Evolutionary conservation across 2,113 vertebrate genomes (phyloP).

Genomic region (Pyxicephalus adspersus): DNA sequence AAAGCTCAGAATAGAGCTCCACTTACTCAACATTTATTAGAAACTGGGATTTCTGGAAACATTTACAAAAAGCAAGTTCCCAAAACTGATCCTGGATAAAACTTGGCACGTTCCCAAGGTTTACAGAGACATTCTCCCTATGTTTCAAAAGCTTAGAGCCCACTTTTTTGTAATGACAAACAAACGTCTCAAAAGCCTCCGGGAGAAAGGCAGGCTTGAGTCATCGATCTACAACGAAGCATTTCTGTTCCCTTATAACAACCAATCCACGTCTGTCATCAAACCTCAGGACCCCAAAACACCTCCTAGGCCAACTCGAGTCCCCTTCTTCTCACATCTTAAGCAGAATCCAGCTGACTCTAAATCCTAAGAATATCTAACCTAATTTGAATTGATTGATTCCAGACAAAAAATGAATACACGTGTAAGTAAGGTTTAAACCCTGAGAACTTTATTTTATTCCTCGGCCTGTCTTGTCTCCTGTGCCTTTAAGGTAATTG

Average conservation of each 20-base stretch:
- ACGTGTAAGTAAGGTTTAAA: background rate
- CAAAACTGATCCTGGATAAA: constrained; percentile 52
- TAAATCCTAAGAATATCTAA: background rate
- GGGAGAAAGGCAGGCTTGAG: background rate
- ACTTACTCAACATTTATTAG: constrained; percentile 26
- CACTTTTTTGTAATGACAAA: constrained; percentile 41
- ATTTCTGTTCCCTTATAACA: background rate
- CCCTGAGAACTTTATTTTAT: constrained; percentile 2
- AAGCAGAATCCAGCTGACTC: constrained; percentile 11
- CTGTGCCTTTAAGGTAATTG: background rate
- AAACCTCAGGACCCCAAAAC: constrained; percentile 1
- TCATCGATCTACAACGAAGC: constrained; percentile 10
- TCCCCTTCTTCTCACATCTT: background rate
- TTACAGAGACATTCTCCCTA: constrained; percentile 32
- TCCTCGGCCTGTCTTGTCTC: background rate
- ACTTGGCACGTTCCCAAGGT: constrained; percentile 38
- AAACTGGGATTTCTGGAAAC: constrained; percentile 26
- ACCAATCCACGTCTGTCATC: background rate
- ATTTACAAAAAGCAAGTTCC: constrained; percentile 38
- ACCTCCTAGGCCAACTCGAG: background rate
- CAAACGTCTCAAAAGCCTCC: constrained; percentile 14
- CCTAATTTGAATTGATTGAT: constrained; percentile 19
- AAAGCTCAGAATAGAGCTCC: constrained; percentile 2
- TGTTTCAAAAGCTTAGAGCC: constrained; percentile 41
- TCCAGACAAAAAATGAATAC: background rate